Evolutionary conservation across 2,113 vertebrate species (phyloP).

Genomic region (Nyctereutes procyonoides): DNA sequence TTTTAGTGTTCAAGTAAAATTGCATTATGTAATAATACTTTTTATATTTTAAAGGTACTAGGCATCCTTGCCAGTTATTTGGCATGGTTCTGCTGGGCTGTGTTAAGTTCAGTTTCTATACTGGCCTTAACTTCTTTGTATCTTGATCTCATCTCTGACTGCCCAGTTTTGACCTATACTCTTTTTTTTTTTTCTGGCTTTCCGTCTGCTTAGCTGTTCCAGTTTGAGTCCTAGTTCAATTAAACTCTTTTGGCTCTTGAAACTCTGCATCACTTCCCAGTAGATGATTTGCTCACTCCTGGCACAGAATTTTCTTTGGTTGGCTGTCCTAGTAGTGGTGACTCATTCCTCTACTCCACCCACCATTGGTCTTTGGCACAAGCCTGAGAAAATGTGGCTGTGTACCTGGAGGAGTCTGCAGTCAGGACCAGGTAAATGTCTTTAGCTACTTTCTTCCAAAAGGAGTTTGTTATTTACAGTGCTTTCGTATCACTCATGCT

Average conservation of each 20-base stretch:
- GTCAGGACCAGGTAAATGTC: background rate
- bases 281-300: constrained; percentile 54
- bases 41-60: constrained; percentile 18
- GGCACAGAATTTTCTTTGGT: constrained; percentile 41
- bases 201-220: constrained; percentile 45
- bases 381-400: background rate
- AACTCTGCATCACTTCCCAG: constrained; percentile 66
- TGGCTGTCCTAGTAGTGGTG: constrained; percentile 9
- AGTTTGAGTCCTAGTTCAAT: constrained; percentile 32
- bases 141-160: background rate
- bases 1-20: constrained; percentile 28
- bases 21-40: background rate
- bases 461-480: background rate
- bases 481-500: background rate
- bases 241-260: constrained; percentile 66
- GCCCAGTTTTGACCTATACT: background rate
- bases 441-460: background rate
- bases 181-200: background rate
- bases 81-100: background rate
- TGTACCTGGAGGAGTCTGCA: background rate
- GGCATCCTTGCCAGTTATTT: background rate
- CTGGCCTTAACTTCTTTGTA: background rate
- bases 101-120: constrained; percentile 3
- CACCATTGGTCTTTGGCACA: background rate
- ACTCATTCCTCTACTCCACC: background rate